Evolutionary conservation across 1,140 invertebrate genomes (phyloP).

Genomic region (Camponotus vicinus): DNA sequence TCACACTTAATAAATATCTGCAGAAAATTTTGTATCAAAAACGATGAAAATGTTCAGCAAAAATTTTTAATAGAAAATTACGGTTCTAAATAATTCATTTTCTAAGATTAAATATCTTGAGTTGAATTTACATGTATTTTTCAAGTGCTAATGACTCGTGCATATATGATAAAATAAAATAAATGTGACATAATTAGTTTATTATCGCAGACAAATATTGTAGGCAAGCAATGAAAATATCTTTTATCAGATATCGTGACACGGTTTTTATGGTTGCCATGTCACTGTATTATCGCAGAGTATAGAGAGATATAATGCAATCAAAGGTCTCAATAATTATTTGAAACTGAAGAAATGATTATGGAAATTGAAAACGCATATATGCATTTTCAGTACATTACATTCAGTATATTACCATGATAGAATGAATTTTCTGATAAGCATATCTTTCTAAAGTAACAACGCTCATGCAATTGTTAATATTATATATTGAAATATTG

Average conservation of each 20-base stretch:
- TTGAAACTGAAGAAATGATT: background rate
- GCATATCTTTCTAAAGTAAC: too few relatives aligned
- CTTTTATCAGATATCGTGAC: background rate
- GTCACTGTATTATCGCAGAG: background rate
- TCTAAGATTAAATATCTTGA: background rate
- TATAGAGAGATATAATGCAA: background rate
- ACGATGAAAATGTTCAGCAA: too few relatives aligned
- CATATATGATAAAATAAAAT: conserved; percentile 45
- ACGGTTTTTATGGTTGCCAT: background rate
- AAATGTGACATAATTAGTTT: conserved; percentile 6
- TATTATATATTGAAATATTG: too few relatives aligned
- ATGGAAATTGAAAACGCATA: background rate
- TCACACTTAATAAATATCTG: background rate
- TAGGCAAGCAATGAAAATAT: background rate
- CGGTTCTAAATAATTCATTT: background rate
- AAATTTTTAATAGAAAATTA: too few relatives aligned
- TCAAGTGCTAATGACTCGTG: background rate
- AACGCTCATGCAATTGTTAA: too few relatives aligned
- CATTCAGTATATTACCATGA: too few relatives aligned
- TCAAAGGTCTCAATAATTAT: background rate
- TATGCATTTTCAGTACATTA: too few relatives aligned
- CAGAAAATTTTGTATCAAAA: background rate
- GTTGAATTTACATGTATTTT: background rate
- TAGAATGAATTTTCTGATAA: too few relatives aligned
- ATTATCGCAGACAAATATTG: background rate